Base-by-base conservation (phyloP, 2,797 vertebrate species). In the Adelosebastes latens region DNA sequence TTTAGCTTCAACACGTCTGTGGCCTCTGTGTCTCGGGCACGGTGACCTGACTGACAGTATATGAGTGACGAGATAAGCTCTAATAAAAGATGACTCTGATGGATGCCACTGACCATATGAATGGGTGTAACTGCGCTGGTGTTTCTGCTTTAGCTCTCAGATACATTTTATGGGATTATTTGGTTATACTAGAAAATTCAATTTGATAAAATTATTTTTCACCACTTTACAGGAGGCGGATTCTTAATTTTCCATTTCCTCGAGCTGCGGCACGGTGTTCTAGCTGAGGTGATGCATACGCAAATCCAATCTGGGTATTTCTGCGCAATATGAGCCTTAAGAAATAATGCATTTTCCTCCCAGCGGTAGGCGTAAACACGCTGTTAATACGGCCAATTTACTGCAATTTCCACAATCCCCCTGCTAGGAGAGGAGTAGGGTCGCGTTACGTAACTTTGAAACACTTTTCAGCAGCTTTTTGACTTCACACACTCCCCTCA, bases 381-480 rank as follows among this genome's bases (percentile, higher is more conserved):
- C 18, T 62, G 66, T 65, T 82, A 78, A 85, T 74, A 12, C 10
- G 68, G 34, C 22, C 63, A 77, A 60, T 80, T 77, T 79, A 72
- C 59, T 75, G 66, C 56, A 4, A 61, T 81, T 81, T 24, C 56
- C 11, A 16, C 77, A 67, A 83, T 42, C 71, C 75, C 55, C 29
- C 46, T 5, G 25, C 75, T 29, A 66, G 13, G n/a, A 70, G 49
- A 49, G 42, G 61, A 77, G 49, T 1, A 4, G 3, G 49, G 14
- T 65, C 0, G 6, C 5, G 4, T 84, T 86, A 66, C 16, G 12
- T 75, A 83, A 87, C 55, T 32, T 73, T 79, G 55, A 67, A 76
- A 64, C 49, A 82, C 73, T 79, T 73, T 82, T 72, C 61, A 75
- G 66, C 77, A 56, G 63, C 68, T 80, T 85, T 80, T 2, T 27